Percentiles rank a stretch among this genome's conserved stretches.
phyloP scores from a whole-genome alignment of 2,888 invertebrate genomes.

The Tromatobia lineatoria region DNA sequence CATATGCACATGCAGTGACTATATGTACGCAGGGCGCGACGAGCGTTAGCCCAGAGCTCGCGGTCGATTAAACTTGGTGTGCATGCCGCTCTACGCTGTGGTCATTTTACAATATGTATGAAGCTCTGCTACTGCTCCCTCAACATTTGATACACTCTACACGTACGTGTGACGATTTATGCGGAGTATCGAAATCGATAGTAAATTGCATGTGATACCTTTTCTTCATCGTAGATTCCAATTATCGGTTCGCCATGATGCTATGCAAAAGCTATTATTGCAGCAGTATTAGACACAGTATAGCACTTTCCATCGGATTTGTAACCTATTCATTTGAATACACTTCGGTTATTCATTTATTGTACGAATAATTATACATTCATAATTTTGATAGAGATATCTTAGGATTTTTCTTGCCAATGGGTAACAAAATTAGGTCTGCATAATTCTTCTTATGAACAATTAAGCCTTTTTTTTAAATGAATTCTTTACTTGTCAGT shows the following conservation, averaged over 20 bases:
- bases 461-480: too few relatives aligned
- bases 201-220: slow-evolving; percentile 25
- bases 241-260: neutral
- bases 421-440: too few relatives aligned
- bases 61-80: slow-evolving; percentile 66
- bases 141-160: slow-evolving; percentile 58
- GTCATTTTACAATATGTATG: slow-evolving; percentile 61
- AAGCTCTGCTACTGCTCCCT: slow-evolving; percentile 35
- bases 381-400: too few relatives aligned
- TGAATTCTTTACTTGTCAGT: too few relatives aligned
- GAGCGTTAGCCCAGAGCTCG: slow-evolving; percentile 50
- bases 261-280: neutral
- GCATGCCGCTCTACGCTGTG: slow-evolving; percentile 37
- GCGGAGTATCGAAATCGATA: slow-evolving; percentile 40
- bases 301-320: too few relatives aligned
- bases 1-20: neutral
- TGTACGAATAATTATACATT: too few relatives aligned
- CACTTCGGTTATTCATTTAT: too few relatives aligned
- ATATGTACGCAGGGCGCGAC: slow-evolving; percentile 2
- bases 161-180: slow-evolving; percentile 1
- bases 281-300: neutral
- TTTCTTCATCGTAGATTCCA: slow-evolving; percentile 2
- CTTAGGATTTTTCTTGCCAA: too few relatives aligned
- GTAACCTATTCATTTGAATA: too few relatives aligned
- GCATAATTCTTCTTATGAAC: too few relatives aligned